These are phyloP conservation scores for Cyclina sinensis DNA, from an alignment of 1,140 invertebrate genomes.

Conservation along the genomic window DNA sequence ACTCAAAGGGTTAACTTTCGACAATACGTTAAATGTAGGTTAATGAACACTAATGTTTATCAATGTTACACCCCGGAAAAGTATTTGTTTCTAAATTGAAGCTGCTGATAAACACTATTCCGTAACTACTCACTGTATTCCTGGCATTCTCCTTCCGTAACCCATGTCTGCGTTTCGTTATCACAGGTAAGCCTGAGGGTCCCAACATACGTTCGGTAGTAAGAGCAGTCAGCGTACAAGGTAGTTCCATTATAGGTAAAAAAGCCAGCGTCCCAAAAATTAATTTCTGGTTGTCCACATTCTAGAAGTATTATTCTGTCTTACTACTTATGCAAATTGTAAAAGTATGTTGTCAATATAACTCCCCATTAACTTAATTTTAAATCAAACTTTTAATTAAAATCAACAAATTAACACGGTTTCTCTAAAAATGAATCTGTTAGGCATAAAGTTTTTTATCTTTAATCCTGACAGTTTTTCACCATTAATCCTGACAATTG, in stretches of 20 bases:
- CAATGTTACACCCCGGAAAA: not conserved
- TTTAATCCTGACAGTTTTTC: no score
- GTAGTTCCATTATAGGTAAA: not conserved
- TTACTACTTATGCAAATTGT: no score
- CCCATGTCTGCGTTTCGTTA: not conserved
- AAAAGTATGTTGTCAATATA: no score
- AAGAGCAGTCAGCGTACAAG: conserved; percentile 9
- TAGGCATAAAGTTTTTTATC: no score
- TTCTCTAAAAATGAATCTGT: no score
- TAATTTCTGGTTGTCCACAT: not conserved
- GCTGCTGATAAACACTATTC: not conserved
- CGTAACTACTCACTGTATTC: conserved; percentile 11
- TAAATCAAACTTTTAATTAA: no score
- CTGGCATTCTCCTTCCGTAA: conserved; percentile 12
- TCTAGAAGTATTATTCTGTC: no score
- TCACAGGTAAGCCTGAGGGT: not conserved
- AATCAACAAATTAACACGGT: no score
- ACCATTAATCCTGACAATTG: no score
- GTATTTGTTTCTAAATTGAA: not conserved
- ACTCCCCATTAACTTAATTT: no score
- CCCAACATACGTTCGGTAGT: not conserved
- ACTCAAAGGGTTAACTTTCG: not conserved
- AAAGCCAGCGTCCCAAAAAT: not conserved
- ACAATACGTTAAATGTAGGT: no score
- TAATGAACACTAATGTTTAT: no score